Evolutionary conservation across 2,888 invertebrate genomes (phyloP).

Genomic region (Scaptomyza cyrtandrae): DNA sequence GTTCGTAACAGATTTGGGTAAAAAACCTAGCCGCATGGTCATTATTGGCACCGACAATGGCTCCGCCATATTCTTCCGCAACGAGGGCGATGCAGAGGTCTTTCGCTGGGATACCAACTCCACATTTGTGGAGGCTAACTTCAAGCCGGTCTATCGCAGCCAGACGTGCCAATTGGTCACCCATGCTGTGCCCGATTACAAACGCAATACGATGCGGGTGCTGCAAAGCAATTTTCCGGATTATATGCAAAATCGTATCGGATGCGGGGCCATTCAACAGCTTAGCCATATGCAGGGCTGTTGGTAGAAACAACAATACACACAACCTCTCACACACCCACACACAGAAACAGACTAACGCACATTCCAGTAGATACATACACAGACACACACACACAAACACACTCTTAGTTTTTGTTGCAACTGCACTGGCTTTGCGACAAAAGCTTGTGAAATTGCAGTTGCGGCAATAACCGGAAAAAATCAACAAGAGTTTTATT

Average conservation of each 20-base stretch:
- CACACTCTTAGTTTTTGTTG: conserved; percentile 26
- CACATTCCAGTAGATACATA: conserved; percentile 23
- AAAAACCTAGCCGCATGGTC: conserved; percentile 86
- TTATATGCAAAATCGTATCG: conserved; percentile 87
- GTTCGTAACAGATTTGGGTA: conserved; percentile 85
- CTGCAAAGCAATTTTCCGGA: conserved; percentile 88
- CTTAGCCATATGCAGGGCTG: conserved; percentile 84
- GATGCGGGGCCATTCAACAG: conserved; percentile 87
- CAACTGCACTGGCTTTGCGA: conserved; percentile 49
- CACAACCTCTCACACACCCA: conserved; percentile 9
- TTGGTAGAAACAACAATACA: conserved; percentile 63
- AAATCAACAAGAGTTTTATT: conserved; percentile 13
- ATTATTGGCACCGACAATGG: conserved; percentile 88
- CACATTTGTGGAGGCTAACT: conserved; percentile 84
- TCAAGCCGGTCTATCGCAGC: conserved; percentile 86
- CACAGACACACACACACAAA: conserved; percentile 16
- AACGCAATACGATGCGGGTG: conserved; percentile 86
- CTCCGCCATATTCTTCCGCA: conserved; percentile 87
- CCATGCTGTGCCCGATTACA: conserved; percentile 87
- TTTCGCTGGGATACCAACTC: conserved; percentile 87
- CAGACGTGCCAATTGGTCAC: conserved; percentile 86
- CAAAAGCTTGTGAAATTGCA: conserved; percentile 58
- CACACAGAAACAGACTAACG: conserved; percentile 6
- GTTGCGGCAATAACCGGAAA: conserved; percentile 40
- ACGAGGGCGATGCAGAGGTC: conserved; percentile 86